Conservation (phyloP, 2,113 vertebrate species). For the Pica pica region DNA sequence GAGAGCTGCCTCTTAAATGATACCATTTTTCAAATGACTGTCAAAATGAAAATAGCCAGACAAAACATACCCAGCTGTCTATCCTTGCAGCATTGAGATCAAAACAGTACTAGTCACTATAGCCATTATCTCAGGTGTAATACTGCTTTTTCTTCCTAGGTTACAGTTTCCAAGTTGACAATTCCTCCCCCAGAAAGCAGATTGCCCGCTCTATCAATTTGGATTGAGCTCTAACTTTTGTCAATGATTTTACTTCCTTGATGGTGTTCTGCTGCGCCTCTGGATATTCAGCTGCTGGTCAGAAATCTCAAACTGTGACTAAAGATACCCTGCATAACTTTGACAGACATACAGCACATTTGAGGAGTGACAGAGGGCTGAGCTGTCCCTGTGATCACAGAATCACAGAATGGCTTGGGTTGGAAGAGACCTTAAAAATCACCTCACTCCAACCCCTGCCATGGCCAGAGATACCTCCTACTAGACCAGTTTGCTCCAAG, state of each 20-base stretch:
- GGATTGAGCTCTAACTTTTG: not conserved
- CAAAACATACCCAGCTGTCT: not conserved
- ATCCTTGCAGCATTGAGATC: not conserved
- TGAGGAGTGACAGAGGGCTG: not conserved
- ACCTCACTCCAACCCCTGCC: not conserved
- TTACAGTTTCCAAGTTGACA: not conserved
- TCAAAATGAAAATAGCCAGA: not conserved
- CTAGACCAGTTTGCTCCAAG: not conserved
- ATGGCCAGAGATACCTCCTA: not conserved
- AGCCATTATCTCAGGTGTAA: not conserved
- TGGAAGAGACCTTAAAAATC: not conserved
- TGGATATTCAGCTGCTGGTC: not conserved
- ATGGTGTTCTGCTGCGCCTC: not conserved
- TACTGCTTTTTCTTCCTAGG: not conserved
- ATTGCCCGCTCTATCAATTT: not conserved
- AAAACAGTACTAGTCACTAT: not conserved
- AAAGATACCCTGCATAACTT: not conserved
- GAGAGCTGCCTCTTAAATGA: not conserved
- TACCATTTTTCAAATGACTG: not conserved
- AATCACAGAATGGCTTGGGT: not conserved
- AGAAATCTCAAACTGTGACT: not conserved
- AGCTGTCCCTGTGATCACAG: not conserved
- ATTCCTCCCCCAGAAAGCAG: not conserved
- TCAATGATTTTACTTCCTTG: not conserved
- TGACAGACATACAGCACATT: not conserved